Base-by-base conservation (phyloP, 1,140 invertebrate species). In the Oryctes rhinoceros region DNA sequence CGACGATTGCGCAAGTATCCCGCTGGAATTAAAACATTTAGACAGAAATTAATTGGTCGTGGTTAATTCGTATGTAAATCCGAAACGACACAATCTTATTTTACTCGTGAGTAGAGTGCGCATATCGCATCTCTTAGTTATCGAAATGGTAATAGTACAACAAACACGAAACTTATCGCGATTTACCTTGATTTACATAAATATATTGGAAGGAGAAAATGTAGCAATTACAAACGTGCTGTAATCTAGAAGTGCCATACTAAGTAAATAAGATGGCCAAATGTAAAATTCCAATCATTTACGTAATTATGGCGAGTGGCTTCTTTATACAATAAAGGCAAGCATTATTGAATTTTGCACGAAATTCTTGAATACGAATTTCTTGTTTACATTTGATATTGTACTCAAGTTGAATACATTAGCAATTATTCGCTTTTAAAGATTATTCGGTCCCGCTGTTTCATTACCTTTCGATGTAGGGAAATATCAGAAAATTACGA, bases 21-120 rank as follows among this genome's bases (percentile, higher is more conserved):
- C 18, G 65, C 65, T 35, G 65, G 15, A 71, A 71, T 71, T 71
- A 71, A 71, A 71, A 71, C 65, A 71, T 71, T 71, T 71, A 37
- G 65, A 71, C 65, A 71, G 65, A 24, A 71, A 71, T 71, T 71
- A 71, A 71, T 71, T 71, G 65, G 11, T 24, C 65, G 65, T 71
- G 35, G 65, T 71, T 71, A 71, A 71, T 71, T 71, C 20, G 65
- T 71, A 71, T 71, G 65, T 71, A 35, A 71, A 71, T 13, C 7
- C 13, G 15, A 13, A 71, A 18, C 18, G 65, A 24, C 6, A 71
- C 13, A 10, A 35, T 71, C 65, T 71, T 13, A 6, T 71, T 0
- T 35, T 13, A 37, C 11, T 13, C 5, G 24, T 30, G 13, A 71
- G 24, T 44, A 44, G 9, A 44, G 39, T 44, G 39, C 39, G 9